Evolutionary conservation across 2,797 vertebrate genomes (phyloP), one percentile per base, ranked within the genome.

Genomic region (Florisuga fusca): DNA sequence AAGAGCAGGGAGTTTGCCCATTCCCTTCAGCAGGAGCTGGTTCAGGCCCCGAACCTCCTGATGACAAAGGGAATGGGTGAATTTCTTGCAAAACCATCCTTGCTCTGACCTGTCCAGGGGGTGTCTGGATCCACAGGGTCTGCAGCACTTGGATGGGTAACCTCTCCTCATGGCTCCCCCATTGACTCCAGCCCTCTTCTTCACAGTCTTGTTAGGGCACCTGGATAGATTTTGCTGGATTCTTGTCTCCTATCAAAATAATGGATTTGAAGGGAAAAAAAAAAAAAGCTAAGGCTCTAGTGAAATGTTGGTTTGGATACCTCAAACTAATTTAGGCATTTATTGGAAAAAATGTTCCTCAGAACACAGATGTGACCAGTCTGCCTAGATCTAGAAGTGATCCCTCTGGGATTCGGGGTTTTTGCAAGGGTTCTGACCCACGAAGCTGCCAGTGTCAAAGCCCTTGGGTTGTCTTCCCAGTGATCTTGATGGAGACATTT

Each of bases 291-390:
- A 25, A 5, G 3, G 11, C 16, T 27, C 43, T 15, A 69, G 9
- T 25, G 12, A 74, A 67, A 41, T 16, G 6, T 50, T 67, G 12
- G 9, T 77, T 41, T 61, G 12, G 66, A 36, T n/a, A 45, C 16
- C 20, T 85, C 36, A 54, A 12, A 68, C 7, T 48, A 68, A 45
- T 38, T 26, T 43, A 61, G 50, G 31, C 10, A 6, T 66, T 81
- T 81, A 26, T 69, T 90, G 77, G 77, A 1, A 36, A 79, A 48
- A 50, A 10, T 36, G 23, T n/a, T 77, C 16, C 12, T 62, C 53
- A 53, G 79, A 76, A 33, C 5, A 15, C 0, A 21, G 33, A 9
- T 1, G 4, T 62, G 53, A 34, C 7, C 31, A 1, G 6, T 6
- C 29, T 31, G 29, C 25, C 31, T 53, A 7, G 3, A 16, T 17